Evolutionary conservation across 2,797 vertebrate genomes (phyloP).

Genomic region (Varecia variegata): DNA sequence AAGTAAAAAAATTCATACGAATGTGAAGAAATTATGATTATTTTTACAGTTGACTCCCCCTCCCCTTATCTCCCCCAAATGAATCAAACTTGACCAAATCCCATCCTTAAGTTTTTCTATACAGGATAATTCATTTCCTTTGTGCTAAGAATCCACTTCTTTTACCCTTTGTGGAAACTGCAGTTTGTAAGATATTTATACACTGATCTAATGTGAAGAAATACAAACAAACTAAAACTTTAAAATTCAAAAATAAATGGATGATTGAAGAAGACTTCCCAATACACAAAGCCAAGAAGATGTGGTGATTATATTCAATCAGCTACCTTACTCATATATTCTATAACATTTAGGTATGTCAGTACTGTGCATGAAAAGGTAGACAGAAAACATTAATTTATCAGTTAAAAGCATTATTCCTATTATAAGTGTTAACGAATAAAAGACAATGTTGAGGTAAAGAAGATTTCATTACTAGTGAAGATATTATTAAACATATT

Average conservation of each 20-base stretch:
- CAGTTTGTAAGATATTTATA: constrained; percentile 9
- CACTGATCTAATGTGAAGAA: not conserved
- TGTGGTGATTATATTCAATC: not conserved
- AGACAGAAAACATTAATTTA: not conserved
- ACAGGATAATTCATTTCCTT: not conserved
- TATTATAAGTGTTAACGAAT: not conserved
- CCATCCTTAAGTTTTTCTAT: not conserved
- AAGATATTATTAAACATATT: not conserved
- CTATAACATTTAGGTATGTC: not conserved
- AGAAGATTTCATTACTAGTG: not conserved
- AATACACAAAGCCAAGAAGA: not conserved
- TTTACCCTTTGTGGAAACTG: not conserved
- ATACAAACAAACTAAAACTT: constrained; percentile 18
- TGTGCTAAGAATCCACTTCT: not conserved
- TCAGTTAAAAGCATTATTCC: not conserved
- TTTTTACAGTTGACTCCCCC: not conserved
- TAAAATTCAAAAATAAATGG: constrained; percentile 42
- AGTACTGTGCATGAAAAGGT: not conserved
- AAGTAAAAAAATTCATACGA: not conserved
- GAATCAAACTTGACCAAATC: not conserved
- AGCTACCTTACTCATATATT: not conserved
- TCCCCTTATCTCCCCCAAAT: not conserved
- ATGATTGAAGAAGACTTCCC: not conserved
- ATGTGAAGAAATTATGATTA: not conserved
- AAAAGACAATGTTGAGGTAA: not conserved